Percentiles rank a stretch among this genome's conserved stretches.
phyloP scores from a whole-genome alignment of 2,113 vertebrate species.

The Heterochromis multidens region DNA sequence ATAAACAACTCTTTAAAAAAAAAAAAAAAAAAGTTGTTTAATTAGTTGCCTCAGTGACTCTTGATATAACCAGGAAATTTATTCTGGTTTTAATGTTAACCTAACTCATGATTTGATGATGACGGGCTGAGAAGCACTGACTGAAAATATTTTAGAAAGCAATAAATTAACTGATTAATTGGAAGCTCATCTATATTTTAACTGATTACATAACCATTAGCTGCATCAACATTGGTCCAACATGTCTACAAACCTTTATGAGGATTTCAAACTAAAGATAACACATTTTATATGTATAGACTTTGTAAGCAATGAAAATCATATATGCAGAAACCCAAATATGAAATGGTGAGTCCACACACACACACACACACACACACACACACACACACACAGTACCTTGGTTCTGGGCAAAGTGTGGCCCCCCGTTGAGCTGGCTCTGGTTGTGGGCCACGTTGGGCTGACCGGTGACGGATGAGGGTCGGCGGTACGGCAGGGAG shows the following conservation, averaged over 20 bases:
- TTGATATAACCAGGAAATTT: background rate
- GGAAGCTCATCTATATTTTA: background rate
- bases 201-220: background rate
- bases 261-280: background rate
- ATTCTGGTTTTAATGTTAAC: background rate
- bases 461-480: slow-evolving; percentile 91
- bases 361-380: no score
- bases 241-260: background rate
- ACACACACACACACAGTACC: slow-evolving; percentile 45
- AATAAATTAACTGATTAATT: background rate
- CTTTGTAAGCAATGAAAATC: background rate
- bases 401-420: slow-evolving; percentile 92
- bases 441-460: slow-evolving; percentile 82
- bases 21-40: background rate
- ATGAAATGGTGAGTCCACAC: background rate
- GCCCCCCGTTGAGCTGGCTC: slow-evolving; percentile 92
- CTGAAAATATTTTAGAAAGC: background rate
- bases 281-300: background rate
- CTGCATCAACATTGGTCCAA: background rate
- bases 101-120: background rate
- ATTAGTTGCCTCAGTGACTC: background rate
- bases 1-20: background rate
- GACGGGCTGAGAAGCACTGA: no score
- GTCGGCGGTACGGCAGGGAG: slow-evolving; percentile 92
- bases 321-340: background rate